These are phyloP conservation scores for Scomberomorus guttatus DNA, from an alignment of 2,797 vertebrate genomes.

Conservation along the genomic window DNA sequence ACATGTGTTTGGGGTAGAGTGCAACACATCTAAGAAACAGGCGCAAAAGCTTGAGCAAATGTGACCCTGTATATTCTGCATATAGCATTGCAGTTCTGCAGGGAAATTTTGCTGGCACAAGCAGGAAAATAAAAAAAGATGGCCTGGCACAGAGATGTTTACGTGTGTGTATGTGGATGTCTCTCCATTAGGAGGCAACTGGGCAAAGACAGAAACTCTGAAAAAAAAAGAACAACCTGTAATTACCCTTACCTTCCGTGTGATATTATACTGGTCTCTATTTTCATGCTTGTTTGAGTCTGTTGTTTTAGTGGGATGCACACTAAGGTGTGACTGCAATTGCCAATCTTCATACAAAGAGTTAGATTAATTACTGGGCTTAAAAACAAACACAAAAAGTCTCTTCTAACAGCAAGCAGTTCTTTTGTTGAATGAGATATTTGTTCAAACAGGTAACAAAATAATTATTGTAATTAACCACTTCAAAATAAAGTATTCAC, in stretches of 20 bases:
- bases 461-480: neutral
- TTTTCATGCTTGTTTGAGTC: slow-evolving; percentile 3
- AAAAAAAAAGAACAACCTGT: neutral
- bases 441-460: neutral
- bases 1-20: neutral
- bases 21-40: neutral
- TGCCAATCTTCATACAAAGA: neutral
- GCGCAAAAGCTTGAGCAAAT: neutral
- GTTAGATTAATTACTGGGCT: neutral
- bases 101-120: neutral
- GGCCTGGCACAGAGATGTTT: neutral
- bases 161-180: neutral
- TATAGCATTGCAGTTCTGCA: neutral
- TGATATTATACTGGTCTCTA: slow-evolving; percentile 16
- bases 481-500: neutral
- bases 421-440: neutral
- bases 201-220: slow-evolving; percentile 1
- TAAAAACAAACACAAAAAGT: neutral
- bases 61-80: neutral
- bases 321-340: slow-evolving; percentile 3
- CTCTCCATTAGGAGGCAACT: neutral
- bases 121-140: neutral
- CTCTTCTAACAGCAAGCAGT: neutral
- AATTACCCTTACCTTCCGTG: slow-evolving; percentile 15
- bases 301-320: slow-evolving; percentile 13